Conservation (phyloP, 2,113 vertebrate species). For the Takifugu bimaculatus region DNA sequence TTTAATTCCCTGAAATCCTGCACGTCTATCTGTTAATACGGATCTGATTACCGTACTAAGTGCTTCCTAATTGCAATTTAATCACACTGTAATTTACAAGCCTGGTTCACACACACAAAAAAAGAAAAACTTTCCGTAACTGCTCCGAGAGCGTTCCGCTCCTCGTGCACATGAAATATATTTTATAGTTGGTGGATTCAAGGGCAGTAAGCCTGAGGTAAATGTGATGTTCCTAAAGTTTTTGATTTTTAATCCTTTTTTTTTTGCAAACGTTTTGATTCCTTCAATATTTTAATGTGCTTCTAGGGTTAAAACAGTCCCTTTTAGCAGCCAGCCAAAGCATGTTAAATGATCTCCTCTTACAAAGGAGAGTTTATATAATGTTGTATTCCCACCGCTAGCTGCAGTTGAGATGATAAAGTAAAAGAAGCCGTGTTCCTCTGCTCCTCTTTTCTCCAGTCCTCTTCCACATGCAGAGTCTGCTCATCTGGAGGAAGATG, state of each 20-base stretch:
- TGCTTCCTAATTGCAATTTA: conserved; percentile 19
- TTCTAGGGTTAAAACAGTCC: conserved; percentile 32
- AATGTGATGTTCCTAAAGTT: conserved; percentile 20
- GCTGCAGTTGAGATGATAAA: conserved; percentile 50
- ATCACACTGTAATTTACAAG: conserved; percentile 3
- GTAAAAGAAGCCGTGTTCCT: conserved; percentile 45
- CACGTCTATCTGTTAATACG: background rate
- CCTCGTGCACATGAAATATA: background rate
- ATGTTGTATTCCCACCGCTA: conserved; percentile 46
- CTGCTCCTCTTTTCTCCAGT: conserved; percentile 55
- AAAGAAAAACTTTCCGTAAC: background rate
- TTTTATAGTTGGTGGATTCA: conserved; percentile 14
- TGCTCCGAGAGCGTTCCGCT: background rate
- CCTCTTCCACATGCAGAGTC: conserved; percentile 63
- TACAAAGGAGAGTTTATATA: conserved; percentile 56
- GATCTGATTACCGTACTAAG: conserved; percentile 1
- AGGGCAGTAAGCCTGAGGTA: conserved; percentile 30
- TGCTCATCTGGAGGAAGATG: conserved; percentile 75
- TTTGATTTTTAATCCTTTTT: background rate
- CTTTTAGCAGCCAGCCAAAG: conserved; percentile 35
- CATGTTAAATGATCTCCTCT: conserved; percentile 44
- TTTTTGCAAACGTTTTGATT: conserved; percentile 20
- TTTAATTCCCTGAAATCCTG: conserved; percentile 2
- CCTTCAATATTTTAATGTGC: conserved; percentile 28
- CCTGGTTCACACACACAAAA: background rate